phyloP scores from a whole-genome alignment of 2,888 invertebrate species.

The Pristionchus arcanus region DNA sequence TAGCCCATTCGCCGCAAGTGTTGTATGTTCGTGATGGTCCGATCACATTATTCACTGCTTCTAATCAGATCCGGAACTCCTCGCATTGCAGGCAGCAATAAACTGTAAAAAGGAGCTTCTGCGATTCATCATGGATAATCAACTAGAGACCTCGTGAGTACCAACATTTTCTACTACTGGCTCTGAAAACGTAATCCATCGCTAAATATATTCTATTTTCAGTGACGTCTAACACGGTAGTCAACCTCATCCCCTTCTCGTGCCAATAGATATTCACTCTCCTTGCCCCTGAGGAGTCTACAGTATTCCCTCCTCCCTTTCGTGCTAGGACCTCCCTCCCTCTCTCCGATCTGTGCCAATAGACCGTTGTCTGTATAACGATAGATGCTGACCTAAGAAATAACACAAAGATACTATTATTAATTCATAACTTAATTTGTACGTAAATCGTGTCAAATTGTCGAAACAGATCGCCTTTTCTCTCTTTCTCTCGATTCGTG shows the following conservation, averaged over 20 bases:
- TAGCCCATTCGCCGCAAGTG: too few relatives aligned
- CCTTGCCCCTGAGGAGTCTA: slow-evolving; percentile 14
- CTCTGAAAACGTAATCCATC: not conserved
- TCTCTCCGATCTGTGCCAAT: slow-evolving; percentile 33
- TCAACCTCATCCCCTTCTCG: not conserved
- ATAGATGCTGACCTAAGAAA: slow-evolving; percentile 11
- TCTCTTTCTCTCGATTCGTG: slow-evolving; percentile 44
- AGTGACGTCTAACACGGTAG: slow-evolving; percentile 48
- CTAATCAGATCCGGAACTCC: not conserved
- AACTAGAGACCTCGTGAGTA: slow-evolving; percentile 69
- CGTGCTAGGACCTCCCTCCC: slow-evolving; percentile 12
- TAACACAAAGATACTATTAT: slow-evolving; percentile 14
- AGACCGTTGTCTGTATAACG: slow-evolving; percentile 31
- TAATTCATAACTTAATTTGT: slow-evolving; percentile 12
- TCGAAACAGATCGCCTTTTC: slow-evolving; percentile 39
- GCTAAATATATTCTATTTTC: not conserved
- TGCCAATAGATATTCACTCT: slow-evolving; percentile 41
- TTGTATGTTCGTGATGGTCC: not conserved
- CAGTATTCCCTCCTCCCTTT: slow-evolving; percentile 28
- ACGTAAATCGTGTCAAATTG: slow-evolving; percentile 40
- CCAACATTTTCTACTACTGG: not conserved
- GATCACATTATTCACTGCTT: not conserved
- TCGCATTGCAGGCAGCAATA: slow-evolving; percentile 30
- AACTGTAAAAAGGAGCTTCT: slow-evolving; percentile 66
- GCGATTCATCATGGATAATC: slow-evolving; percentile 75